Base-by-base conservation (phyloP, 1,140 invertebrate species). In the Periplaneta americana region DNA sequence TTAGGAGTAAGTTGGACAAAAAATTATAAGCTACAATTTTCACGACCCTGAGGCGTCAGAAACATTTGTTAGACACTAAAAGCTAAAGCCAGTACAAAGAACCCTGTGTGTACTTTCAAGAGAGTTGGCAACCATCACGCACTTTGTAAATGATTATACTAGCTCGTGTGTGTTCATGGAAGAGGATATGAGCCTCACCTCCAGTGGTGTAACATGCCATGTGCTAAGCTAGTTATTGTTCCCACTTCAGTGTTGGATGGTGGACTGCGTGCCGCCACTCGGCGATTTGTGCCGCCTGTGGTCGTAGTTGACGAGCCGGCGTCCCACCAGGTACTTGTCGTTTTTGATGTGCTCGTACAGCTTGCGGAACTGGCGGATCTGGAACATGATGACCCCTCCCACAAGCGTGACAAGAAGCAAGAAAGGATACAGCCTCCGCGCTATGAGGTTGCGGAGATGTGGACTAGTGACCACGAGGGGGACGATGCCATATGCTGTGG, bases 321-420 rank as follows among this genome's bases (percentile, higher is more conserved):
- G 95, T 0, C 98, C 98, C 4, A 99, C 97, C 34, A 99, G 91
- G 90, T 99, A 99, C 90, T 99, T 99, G 87, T 99, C 98, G 90
- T 99, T 99, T 88, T 98, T 98, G 86, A 99, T 99, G 88, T 99
- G 98, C 87, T 99, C 96, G 87, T 99, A 99, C 0, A 99, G 90
- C 85, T 97, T 95, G 85, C 93, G 94, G 87, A 99, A 98, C 87
- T 99, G 98, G 80, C 94, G 92, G 39, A 98, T 93, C 89, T 97
- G 96, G 86, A 96, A 92, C 10, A 78, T 78, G 57, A 97, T 90
- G 76, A 97, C 91, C 74, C 92, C 91, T 75, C 92, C 89, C 39
- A 95, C 88, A 10, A 95, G 86, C 66, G 91, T 90, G 18, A 95
- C 88, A 33, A 96, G 88, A 74, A 99, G 88, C 34, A 98, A 89